Evolutionary conservation across 2,797 vertebrate species (phyloP), one percentile per base, ranked within the genome.

Genomic region (Lagodon rhomboides): DNA sequence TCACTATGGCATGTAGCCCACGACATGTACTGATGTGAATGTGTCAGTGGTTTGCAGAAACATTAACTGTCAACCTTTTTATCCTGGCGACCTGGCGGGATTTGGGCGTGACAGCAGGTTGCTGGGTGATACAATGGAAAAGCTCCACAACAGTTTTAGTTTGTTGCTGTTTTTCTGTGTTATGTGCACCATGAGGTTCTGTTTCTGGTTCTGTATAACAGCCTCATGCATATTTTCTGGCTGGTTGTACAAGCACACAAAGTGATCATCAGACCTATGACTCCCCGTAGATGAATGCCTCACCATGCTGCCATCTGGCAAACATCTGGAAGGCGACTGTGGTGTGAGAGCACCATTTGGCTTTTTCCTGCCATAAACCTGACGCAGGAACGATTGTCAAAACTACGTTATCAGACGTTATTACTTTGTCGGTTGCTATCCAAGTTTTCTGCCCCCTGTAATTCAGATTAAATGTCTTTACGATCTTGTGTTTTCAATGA

Each of bases 281-380:
- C 41, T 80, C 77, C 65, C 68, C 55, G 68, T 47, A 60, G 72
- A 53, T 69, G 56, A 62, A 72, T 22, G 68, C 49, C 74, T 49
- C 43, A 22, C 60, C 58, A 23, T 41, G 56, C 43, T 60, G 20
- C 58, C 81, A 89, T 81, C 84, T 89, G 82, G 71, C 62, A 76
- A 79, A 89, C 86, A 87, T 85, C 74, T 88, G 80, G 72, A 73
- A 58, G 56, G 30, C 53, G 17, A 69, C 55, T 56, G 54, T 34
- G 59, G 59, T 69, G 41, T 80, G 17, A 72, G 13, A 74, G 34
- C 71, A 25, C 38, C 27, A 15, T 73, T 69, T 73, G n/a, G 47
- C 8, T 63, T 69, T 73, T 72, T 55, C 30, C n/a, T 66, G 20
- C 15, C 25, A 49, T 75, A 73, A 77, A 78, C 67, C 38, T 20